Base-by-base conservation (phyloP, 2,797 vertebrate species). In the Pangasius mekongensis region DNA sequence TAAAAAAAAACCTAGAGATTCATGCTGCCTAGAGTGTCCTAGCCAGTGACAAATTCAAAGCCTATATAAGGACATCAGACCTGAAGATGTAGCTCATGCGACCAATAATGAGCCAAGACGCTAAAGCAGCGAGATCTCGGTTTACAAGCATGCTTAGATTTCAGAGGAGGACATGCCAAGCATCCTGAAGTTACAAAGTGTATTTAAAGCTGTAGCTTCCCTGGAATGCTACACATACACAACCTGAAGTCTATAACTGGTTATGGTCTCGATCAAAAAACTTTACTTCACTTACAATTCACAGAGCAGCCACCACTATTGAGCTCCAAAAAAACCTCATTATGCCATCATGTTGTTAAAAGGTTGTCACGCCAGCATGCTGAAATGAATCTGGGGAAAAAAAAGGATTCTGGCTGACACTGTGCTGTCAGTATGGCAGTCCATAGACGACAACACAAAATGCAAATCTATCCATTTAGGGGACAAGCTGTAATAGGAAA, bases 391-490 rank as follows among this genome's bases (percentile, higher is more conserved):
- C 73, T 66, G 83, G 7, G 89, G 47, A 62, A 54, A 43, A 81
- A 67, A 43, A 69, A 24, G 39, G 22, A 58, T 56, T 90, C 74
- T 66, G 73, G 88, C 85, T 86, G 84, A 87, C 85, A 66, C 76
- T 39, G 54, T 66, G 56, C 71, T 73, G 76, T 80, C 64, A n/a
- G 58, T 62, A 36, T 36, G 43, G 49, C 43, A 62, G 86, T 87
- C 69, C 58, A 86, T 81, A 89, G 73, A 74, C 83, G 24, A 66
- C 54, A 30, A 14, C 78, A 69, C 56, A 78, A 86, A 90, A 90
- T 88, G 86, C 90, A 91, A 90, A 93, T 90, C 54, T 82, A 49
- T 83, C 87, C 86, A 85, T 92, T 92, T 92, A 93, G 90, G 91
- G 86, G 89, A 90, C 91, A 69, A 71, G 47, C 33, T 82, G 47